phyloP scores from a whole-genome alignment of 2,888 invertebrate species.

The Limnephilus lunatus region DNA sequence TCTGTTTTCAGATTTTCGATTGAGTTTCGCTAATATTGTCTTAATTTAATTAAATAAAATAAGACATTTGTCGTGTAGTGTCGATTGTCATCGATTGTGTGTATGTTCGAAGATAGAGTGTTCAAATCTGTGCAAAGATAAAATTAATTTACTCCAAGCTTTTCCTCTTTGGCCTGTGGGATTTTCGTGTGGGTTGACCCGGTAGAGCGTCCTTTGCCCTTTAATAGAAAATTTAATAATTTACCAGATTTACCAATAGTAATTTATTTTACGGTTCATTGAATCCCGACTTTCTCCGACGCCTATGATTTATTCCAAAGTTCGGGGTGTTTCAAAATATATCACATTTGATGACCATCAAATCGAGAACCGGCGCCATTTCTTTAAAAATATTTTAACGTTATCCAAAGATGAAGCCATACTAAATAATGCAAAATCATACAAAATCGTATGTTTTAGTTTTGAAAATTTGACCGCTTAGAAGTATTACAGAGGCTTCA shows the following conservation, averaged over 20 bases:
- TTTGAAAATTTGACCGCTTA: too few species aligned
- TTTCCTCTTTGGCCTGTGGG: background rate
- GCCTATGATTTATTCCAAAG: background rate
- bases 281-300: background rate
- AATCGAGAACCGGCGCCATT: background rate
- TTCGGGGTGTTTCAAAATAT: background rate
- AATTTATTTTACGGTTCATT: background rate
- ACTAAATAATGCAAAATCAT: too few species aligned
- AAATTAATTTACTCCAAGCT: background rate
- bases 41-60: too few species aligned
- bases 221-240: background rate
- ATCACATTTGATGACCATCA: background rate
- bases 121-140: background rate
- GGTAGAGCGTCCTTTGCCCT: background rate
- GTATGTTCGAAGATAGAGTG: background rate
- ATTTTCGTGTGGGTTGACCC: background rate
- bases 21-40: too few species aligned
- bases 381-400: background rate
- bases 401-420: too few species aligned
- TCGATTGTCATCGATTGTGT: background rate
- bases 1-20: too few species aligned
- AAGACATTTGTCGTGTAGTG: too few species aligned
- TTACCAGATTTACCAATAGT: background rate
- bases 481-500: too few species aligned
- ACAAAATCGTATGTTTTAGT: too few species aligned